Percentiles rank a stretch among this genome's conserved stretches.
phyloP scores from a whole-genome alignment of 2,888 invertebrate genomes.

The Hypsopygia costalis region DNA sequence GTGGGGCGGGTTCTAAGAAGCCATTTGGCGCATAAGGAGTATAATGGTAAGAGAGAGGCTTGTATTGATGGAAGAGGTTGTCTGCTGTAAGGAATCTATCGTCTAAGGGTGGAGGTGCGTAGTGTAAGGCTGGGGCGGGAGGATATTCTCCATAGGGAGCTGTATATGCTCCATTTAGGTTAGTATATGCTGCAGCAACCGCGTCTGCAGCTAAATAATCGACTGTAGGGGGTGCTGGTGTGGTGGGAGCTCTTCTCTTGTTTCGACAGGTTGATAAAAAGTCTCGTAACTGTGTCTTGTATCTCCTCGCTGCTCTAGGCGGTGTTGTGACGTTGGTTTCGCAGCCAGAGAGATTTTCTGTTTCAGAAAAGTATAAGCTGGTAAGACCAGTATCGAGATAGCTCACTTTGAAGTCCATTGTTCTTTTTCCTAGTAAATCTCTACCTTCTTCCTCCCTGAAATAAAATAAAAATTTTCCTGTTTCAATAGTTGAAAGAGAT shows the following conservation, averaged over 20 bases:
- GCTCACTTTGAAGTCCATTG: conserved; percentile 99
- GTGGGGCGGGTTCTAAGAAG: conserved; percentile 88
- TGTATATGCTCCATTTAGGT: conserved; percentile 89
- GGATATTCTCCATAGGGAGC: conserved; percentile 88
- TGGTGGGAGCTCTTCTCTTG: conserved; percentile 83
- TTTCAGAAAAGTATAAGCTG: conserved; percentile 93
- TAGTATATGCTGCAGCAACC: conserved; percentile 89
- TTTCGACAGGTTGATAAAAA: conserved; percentile 95
- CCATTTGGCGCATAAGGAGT: conserved; percentile 90
- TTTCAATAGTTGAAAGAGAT: too few relatives aligned
- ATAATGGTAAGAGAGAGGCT: conserved; percentile 91
- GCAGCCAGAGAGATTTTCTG: conserved; percentile 86
- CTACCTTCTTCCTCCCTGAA: conserved; percentile 98
- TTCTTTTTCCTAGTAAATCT: conserved; percentile 97
- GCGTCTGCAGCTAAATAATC: conserved; percentile 86
- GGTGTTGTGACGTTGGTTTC: conserved; percentile 84
- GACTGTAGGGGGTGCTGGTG: conserved; percentile 83
- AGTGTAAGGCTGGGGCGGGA: conserved; percentile 85
- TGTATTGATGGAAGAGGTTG: conserved; percentile 94
- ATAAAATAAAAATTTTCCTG: too few relatives aligned
- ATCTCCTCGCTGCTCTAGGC: conserved; percentile 91
- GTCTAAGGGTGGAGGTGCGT: conserved; percentile 82
- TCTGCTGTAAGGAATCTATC: conserved; percentile 90
- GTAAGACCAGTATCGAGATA: conserved; percentile 97
- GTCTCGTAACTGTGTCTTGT: conserved; percentile 96